A percentile compares a stretch with the other conserved stretches of the same genome.
Evolutionary conservation across 2,888 invertebrate species (phyloP).

Genomic region (Galerucella pusilla): DNA sequence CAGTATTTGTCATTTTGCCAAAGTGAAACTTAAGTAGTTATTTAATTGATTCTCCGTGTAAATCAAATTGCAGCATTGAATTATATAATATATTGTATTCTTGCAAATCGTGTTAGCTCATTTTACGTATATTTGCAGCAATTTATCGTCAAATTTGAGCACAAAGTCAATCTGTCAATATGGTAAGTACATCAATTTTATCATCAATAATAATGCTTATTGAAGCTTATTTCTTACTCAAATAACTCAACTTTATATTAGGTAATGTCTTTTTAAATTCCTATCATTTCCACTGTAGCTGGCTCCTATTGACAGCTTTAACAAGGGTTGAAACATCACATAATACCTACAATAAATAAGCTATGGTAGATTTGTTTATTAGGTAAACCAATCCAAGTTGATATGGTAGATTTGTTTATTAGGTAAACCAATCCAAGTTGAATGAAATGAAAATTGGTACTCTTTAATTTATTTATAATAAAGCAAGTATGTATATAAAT

Average conservation of each 20-base stretch:
- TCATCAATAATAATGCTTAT: background rate
- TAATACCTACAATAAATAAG: background rate
- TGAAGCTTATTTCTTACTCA: too few relatives aligned
- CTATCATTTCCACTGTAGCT: too few relatives aligned
- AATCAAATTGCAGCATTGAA: background rate
- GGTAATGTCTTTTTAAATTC: background rate
- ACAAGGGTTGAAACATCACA: background rate
- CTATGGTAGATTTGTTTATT: background rate
- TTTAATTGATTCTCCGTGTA: background rate
- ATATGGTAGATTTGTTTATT: background rate
- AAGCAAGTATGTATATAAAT: too few relatives aligned
- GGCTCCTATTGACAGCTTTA: too few relatives aligned
- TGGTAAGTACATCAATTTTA: conserved; percentile 4
- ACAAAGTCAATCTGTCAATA: background rate
- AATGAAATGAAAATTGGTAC: too few relatives aligned
- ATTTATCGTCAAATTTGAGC: background rate
- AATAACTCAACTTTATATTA: background rate
- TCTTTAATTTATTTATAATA: too few relatives aligned
- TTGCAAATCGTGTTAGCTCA: background rate
- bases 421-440: background rate
- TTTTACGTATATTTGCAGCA: background rate
- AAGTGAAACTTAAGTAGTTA: background rate
- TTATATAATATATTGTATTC: background rate
- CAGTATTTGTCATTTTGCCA: background rate
- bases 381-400: background rate